A percentile compares a stretch with the other conserved stretches of the same genome.
Conservation (phyloP, 2,888 invertebrate species). For the Parnassius glacialis region DNA sequence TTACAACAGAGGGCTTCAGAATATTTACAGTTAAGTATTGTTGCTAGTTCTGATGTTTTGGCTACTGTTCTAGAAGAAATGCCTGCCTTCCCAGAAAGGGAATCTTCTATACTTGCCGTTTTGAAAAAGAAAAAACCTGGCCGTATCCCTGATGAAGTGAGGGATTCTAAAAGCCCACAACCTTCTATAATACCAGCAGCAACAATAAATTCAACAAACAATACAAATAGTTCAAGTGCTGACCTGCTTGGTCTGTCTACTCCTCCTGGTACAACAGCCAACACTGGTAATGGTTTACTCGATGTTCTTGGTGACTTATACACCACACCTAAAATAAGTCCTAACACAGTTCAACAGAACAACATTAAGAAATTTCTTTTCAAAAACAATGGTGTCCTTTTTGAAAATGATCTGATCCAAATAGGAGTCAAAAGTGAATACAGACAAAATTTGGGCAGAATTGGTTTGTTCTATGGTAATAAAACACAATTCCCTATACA, state of each 20-base stretch:
- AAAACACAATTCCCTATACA: constrained; percentile 93
- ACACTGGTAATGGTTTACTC: constrained; percentile 89
- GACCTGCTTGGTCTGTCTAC: constrained; percentile 94
- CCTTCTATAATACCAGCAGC: constrained; percentile 66
- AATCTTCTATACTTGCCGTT: constrained; percentile 98
- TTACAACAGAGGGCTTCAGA: constrained; percentile 99
- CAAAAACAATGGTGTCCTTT: constrained; percentile 98
- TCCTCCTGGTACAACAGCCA: constrained; percentile 86
- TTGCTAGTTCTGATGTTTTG: constrained; percentile 97
- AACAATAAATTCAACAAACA: constrained; percentile 74
- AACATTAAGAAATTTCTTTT: constrained; percentile 97
- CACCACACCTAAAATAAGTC: constrained; percentile 82
- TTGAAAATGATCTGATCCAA: constrained; percentile 98
- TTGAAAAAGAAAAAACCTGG: constrained; percentile 99
- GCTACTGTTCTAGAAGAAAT: constrained; percentile 99
- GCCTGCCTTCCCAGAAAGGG: constrained; percentile 99
- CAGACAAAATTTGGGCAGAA: constrained; percentile 95
- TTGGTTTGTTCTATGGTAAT: constrained; percentile 98
- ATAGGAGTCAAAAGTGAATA: constrained; percentile 99
- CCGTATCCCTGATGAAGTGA: constrained; percentile 92
- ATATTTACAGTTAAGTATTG: constrained; percentile 97
- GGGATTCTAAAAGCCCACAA: constrained; percentile 90
- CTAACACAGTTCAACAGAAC: constrained; percentile 85
- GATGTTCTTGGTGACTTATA: constrained; percentile 96
- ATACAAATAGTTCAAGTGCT: constrained; percentile 83